Evolutionary conservation across 2,888 invertebrate genomes (phyloP), one percentile per base, ranked within the genome.

Genomic region (Leptopterna dolabrata): DNA sequence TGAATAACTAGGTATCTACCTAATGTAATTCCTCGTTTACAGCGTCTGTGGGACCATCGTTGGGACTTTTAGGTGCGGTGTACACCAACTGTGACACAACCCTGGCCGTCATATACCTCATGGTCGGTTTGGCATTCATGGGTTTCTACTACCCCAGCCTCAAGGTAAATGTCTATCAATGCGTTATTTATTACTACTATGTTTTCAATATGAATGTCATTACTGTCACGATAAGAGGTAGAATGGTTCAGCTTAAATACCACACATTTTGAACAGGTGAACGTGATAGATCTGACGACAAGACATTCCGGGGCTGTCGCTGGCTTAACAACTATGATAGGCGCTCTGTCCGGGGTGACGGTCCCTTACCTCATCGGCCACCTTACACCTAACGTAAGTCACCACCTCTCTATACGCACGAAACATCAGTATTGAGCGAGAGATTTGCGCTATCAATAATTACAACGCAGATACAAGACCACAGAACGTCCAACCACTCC

Each of bases 81-180:
- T 95, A 95, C 91, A 94, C 94, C 24, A 94, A 94, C 80, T 95
- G 95, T 91, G 93, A 95, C 91, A 92, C 94, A 13, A 91, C 92
- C 1, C 90, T 93, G 0, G 94, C 94, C 0, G 94, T 95, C 0
- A 91, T 93, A 24, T 92, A 95, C 0, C 94, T 95, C 90, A 94
- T 94, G 11, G 92, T 94, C 0, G 93, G 94, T 82, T 95, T 95
- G 94, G 94, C 94, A 14, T 91, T 94, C 9, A 95, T 95, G 94
- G 95, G 95, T 0, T 94, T 94, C 27, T 95, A 94, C 92, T 95
- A 94, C 91, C 94, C 95, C 0, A 95, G 95, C 88, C 94, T 95
- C 94, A 95, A 94, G 91, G 93, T 95, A 70, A 30, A 29, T 24
- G 24, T 27, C 14, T 16, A 3, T 19, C 6, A 76, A 43, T 41